Conservation (phyloP, 2,888 invertebrate genomes). For the Ecliptopera silaceata region DNA sequence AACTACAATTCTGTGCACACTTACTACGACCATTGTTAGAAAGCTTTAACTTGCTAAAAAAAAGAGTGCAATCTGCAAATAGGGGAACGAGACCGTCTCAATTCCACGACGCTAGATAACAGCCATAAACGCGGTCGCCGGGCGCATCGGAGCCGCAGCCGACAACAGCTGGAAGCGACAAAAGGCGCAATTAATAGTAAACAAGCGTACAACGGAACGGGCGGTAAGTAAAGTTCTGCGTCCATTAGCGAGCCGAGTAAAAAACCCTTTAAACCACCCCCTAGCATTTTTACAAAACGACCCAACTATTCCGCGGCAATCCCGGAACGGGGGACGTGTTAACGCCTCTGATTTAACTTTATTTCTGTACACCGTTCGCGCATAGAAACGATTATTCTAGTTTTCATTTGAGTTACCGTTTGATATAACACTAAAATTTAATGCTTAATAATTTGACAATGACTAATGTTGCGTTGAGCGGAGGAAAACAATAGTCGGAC, state of each 20-base stretch:
- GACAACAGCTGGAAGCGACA: constrained; percentile 67
- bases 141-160: constrained; percentile 46
- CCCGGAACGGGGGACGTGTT: constrained; percentile 60
- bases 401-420: constrained; percentile 17
- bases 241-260: constrained; percentile 63
- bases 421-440: constrained; percentile 19
- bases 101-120: constrained; percentile 42
- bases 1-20: constrained; percentile 21
- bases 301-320: constrained; percentile 66
- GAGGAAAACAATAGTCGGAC: constrained; percentile 31
- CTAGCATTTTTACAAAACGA: constrained; percentile 54
- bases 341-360: constrained; percentile 69
- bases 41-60: constrained; percentile 32
- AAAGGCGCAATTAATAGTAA: constrained; percentile 78
- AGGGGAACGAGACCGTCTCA: constrained; percentile 38
- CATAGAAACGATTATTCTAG: constrained; percentile 39
- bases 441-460: constrained; percentile 23
- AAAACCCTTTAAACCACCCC: constrained; percentile 55
- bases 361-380: constrained; percentile 54
- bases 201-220: constrained; percentile 61
- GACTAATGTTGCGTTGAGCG: constrained; percentile 26
- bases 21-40: constrained; percentile 6
- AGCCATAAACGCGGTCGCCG: constrained; percentile 48
- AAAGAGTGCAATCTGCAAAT: constrained; percentile 37
- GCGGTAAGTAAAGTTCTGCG: constrained; percentile 63